Evolutionary conservation across 2,113 vertebrate species (phyloP), one percentile per base, ranked within the genome.

Genomic region (Chascanopsetta lugubris): DNA sequence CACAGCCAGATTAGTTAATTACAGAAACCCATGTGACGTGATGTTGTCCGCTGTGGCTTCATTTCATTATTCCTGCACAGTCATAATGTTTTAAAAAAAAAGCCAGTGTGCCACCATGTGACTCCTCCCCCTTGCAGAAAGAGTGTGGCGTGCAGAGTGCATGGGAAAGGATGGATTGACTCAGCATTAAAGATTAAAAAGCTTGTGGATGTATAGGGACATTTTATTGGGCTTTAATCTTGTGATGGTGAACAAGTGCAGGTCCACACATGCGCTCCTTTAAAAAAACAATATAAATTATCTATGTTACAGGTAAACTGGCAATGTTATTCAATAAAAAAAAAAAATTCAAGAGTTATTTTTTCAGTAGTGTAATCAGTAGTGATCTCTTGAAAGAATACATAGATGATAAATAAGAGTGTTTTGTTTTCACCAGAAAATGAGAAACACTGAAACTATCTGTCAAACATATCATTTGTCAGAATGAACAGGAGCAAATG

Each of bases 101-200:
- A n/a, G n/a, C n/a, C 60, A 40, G 43, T 49, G 13, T 29, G 53
- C 17, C n/a, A 45, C 48, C 38, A 38, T 17, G 32, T 57, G 36
- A 64, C 18, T 49, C 26, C 32, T 30, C 47, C 51, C 15, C 57
- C n/a, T n/a, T n/a, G 10, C 13, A 72, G 22, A 47, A 17, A 18
- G 9, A 1, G 17, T 45, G 13, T 45, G 42, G 24, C 13, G 38
- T 57, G 18, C 22, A 26, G 27, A 26, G 11, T 54, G 29, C n/a
- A n/a, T 34, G 21, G 48, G 36, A 27, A 30, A 15, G 21, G 24
- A 45, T 4, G 10, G 2, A 50, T 43, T 2, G 13, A 10, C 25
- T 40, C 20, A 13, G 22, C 2, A 5, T 2, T 20, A 45, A 32
- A 45, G 6, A 27, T 34, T 13, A 25, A 40, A n/a, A 32, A 49